Evolutionary conservation across 2,113 vertebrate genomes (phyloP).

Genomic region (Melanocharis versteri): DNA sequence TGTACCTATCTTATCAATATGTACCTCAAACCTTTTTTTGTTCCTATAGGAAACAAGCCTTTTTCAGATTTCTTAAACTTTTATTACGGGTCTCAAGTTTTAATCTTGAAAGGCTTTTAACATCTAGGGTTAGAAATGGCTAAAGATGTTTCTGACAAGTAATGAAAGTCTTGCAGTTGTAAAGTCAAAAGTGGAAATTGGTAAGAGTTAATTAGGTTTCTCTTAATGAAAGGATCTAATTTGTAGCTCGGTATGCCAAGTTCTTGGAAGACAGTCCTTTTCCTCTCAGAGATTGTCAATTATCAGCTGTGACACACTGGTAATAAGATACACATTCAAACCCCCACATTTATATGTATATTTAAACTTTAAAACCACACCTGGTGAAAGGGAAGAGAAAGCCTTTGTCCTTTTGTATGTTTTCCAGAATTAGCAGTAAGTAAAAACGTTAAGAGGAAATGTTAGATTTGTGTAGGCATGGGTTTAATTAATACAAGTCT

Average conservation of each 20-base stretch:
- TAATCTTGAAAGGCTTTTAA: not conserved
- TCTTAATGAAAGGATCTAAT: not conserved
- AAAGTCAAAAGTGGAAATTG: not conserved
- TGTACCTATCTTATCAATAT: not conserved
- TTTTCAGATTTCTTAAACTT: not conserved
- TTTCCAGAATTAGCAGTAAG: conserved; percentile 8
- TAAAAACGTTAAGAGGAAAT: conserved; percentile 1
- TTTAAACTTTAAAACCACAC: not conserved
- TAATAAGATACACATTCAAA: not conserved
- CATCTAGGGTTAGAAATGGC: not conserved
- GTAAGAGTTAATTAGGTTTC: not conserved
- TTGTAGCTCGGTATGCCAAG: not conserved
- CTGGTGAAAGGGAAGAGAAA: not conserved
- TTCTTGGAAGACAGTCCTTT: not conserved
- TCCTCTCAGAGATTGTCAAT: not conserved
- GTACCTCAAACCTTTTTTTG: not conserved
- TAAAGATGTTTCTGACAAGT: not conserved
- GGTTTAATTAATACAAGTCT: conserved; percentile 49
- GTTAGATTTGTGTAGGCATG: conserved; percentile 57
- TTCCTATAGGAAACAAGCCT: not conserved
- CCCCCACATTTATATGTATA: not conserved
- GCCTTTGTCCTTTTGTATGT: not conserved
- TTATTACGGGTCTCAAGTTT: not conserved
- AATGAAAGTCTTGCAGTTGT: not conserved
- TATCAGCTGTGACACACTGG: not conserved